Percentiles rank a stretch among this genome's conserved stretches.
Conservation (phyloP, 2,888 invertebrate genomes). For the Himalopsyche tibetana region DNA sequence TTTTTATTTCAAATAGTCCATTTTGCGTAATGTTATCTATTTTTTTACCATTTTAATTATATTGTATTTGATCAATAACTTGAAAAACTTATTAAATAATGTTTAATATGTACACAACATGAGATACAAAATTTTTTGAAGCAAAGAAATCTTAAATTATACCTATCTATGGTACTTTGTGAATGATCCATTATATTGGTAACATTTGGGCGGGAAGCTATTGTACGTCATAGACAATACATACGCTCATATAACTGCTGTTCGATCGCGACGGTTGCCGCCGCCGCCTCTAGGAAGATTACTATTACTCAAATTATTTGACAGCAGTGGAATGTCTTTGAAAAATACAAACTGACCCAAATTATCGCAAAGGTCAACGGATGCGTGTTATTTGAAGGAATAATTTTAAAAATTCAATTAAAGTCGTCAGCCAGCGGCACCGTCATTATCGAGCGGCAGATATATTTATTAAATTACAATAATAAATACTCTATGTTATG, state of each 20-base stretch:
- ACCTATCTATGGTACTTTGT: constrained; percentile 50
- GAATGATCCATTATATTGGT: constrained; percentile 31
- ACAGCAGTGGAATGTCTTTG: not conserved
- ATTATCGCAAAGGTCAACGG: not conserved
- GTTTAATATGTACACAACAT: constrained; percentile 58
- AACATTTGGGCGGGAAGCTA: constrained; percentile 42
- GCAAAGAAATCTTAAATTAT: constrained; percentile 55
- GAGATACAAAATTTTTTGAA: constrained; percentile 57
- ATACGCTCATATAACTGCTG: constrained; percentile 29
- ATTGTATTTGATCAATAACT: constrained; percentile 44
- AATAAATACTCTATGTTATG: constrained; percentile 41
- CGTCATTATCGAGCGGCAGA: constrained; percentile 1
- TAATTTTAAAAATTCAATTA: not conserved
- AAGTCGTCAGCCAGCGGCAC: not conserved
- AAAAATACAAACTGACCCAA: not conserved
- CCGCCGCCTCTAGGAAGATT: not conserved
- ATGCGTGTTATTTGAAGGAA: not conserved
- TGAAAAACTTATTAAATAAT: constrained; percentile 56
- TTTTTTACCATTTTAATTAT: constrained; percentile 53
- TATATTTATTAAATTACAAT: constrained; percentile 35
- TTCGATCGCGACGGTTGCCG: not conserved
- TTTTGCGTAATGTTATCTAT: constrained; percentile 54
- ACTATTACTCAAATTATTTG: not conserved
- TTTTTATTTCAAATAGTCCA: constrained; percentile 56
- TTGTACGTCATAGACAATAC: constrained; percentile 43